Percentiles rank a stretch among this genome's conserved stretches.
Evolutionary conservation across 2,113 vertebrate genomes (phyloP).

Genomic region (Pseudorasbora parva): DNA sequence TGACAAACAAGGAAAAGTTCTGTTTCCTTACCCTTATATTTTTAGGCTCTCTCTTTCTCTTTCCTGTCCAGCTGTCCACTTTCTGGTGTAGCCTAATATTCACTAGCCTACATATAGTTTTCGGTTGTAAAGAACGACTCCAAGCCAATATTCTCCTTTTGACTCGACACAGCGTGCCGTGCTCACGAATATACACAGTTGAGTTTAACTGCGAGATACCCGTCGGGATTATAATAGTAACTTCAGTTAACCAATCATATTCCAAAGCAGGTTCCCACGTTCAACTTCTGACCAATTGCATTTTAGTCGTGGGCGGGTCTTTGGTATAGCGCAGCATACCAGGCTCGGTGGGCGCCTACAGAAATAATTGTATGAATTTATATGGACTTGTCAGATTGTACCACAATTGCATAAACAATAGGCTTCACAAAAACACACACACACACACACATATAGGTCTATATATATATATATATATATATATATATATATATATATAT

Average conservation of each 20-base stretch:
- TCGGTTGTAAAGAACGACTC: neutral
- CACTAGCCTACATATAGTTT: neutral
- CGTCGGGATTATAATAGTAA: conserved; percentile 53
- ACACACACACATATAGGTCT: too few relatives aligned
- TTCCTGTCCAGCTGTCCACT: neutral
- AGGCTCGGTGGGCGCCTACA: neutral
- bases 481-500: too few relatives aligned
- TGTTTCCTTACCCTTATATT: neutral
- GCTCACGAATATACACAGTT: neutral
- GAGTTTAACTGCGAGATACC: neutral
- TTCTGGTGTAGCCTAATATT: neutral
- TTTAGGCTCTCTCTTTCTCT: neutral
- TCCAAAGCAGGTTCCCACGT: neutral
- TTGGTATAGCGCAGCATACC: neutral
- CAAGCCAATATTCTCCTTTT: neutral
- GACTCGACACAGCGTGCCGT: neutral
- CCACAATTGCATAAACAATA: too few relatives aligned
- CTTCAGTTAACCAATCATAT: conserved; percentile 56
- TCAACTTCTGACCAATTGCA: conserved; percentile 52
- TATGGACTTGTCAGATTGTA: too few relatives aligned
- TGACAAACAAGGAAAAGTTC: neutral
- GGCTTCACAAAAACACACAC: too few relatives aligned
- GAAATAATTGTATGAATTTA: neutral
- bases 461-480: too few relatives aligned
- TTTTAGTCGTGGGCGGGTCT: conserved; percentile 39